Evolutionary conservation across 1,140 invertebrate genomes (phyloP).

Genomic region (Hestina assimilis): DNA sequence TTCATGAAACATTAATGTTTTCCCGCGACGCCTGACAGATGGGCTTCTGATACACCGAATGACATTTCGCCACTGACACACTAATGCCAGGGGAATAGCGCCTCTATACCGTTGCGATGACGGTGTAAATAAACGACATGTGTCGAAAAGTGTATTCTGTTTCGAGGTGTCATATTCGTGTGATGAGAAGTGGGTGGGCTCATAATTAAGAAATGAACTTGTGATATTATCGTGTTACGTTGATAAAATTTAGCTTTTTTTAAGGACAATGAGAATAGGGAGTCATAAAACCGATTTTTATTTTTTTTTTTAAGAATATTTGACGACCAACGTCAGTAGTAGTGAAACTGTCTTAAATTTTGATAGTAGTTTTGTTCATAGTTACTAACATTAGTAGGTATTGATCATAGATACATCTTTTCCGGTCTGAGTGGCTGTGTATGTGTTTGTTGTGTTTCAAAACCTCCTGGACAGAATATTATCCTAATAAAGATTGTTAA

Average conservation of each 20-base stretch:
- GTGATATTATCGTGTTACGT: constrained; percentile 22
- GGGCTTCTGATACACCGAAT: constrained; percentile 61
- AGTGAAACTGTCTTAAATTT: no score
- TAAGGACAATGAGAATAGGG: not conserved
- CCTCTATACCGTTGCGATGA: constrained; percentile 28
- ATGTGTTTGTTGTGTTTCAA: no score
- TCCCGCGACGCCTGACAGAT: constrained; percentile 62
- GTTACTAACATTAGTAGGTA: no score
- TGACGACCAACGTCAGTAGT: no score
- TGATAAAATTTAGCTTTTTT: not conserved
- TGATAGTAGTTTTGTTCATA: no score
- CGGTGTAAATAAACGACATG: constrained; percentile 13
- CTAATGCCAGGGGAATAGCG: constrained; percentile 32
- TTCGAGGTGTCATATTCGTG: constrained; percentile 54
- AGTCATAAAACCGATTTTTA: not conserved
- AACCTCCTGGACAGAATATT: no score
- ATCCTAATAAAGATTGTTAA: no score
- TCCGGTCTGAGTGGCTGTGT: no score
- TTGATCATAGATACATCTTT: no score
- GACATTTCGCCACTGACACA: constrained; percentile 40
- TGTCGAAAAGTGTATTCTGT: constrained; percentile 32
- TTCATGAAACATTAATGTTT: constrained; percentile 76
- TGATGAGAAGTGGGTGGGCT: constrained; percentile 39
- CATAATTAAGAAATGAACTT: constrained; percentile 36
- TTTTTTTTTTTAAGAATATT: not conserved